Evolutionary conservation across 2,888 invertebrate genomes (phyloP).

Genomic region (Taphrorychus bicolor): DNA sequence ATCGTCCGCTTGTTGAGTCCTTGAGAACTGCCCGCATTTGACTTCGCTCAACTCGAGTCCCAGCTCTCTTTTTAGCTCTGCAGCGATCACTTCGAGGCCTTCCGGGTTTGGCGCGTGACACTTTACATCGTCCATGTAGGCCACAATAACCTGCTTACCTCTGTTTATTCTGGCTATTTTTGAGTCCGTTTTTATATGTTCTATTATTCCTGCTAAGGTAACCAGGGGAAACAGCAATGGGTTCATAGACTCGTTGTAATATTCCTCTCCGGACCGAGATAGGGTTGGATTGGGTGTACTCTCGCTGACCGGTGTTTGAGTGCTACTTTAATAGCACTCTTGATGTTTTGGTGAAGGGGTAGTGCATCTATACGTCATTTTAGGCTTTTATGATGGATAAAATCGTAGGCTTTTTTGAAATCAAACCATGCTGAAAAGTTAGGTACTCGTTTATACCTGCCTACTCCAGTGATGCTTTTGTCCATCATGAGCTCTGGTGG

Average conservation of each 20-base stretch:
- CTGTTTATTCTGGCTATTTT: not conserved
- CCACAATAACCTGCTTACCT: not conserved
- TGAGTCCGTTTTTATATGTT: not conserved
- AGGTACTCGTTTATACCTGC: constrained; percentile 20
- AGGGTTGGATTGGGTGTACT: not conserved
- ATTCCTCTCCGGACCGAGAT: not conserved
- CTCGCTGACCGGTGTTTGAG: not conserved
- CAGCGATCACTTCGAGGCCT: not conserved
- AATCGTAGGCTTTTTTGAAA: constrained; percentile 40
- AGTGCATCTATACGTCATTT: not conserved
- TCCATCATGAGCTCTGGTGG: constrained; percentile 37
- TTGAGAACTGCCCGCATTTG: not conserved
- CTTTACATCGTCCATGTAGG: not conserved
- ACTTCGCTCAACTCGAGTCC: not conserved
- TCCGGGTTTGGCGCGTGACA: constrained; percentile 2
- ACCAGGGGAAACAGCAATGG: not conserved
- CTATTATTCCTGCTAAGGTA: not conserved
- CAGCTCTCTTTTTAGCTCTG: not conserved
- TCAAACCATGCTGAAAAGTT: constrained; percentile 16
- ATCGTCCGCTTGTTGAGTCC: not conserved
- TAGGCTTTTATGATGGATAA: not conserved
- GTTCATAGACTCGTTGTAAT: not conserved
- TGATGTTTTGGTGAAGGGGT: not conserved
- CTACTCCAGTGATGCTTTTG: constrained; percentile 37
- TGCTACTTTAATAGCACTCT: not conserved